phyloP scores from a whole-genome alignment of 2,888 invertebrate genomes.

The Allophyes oxyacanthae region DNA sequence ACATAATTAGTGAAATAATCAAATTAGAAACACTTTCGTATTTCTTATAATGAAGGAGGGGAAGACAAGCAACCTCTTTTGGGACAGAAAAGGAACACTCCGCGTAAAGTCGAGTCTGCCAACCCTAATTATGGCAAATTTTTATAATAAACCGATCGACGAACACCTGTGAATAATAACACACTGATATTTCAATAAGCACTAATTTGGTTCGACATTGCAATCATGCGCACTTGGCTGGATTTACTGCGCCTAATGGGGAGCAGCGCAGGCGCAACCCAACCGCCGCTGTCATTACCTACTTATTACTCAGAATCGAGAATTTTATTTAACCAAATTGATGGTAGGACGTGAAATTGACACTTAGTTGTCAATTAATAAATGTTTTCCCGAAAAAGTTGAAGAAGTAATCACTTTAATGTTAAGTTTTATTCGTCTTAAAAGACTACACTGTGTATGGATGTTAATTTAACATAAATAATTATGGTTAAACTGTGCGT shows the following conservation, averaged over 20 bases:
- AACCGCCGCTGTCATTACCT: conserved; percentile 47
- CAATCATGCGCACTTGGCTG: conserved; percentile 46
- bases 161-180: conserved; percentile 40
- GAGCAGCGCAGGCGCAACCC: conserved; percentile 29
- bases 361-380: conserved; percentile 35
- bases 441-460: not conserved
- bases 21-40: no score
- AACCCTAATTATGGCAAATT: conserved; percentile 15
- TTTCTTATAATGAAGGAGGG: no score
- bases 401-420: conserved; percentile 23
- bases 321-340: conserved; percentile 42
- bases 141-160: conserved; percentile 32
- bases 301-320: conserved; percentile 39
- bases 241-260: conserved; percentile 53
- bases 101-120: not conserved
- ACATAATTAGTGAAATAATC: no score
- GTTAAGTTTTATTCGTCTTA: not conserved
- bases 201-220: conserved; percentile 33
- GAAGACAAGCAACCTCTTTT: no score
- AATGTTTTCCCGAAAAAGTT: conserved; percentile 6
- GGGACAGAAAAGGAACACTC: no score
- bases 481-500: no score
- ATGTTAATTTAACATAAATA: not conserved
- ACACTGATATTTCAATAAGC: conserved; percentile 35
- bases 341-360: conserved; percentile 38